Base-by-base conservation (phyloP, 1,140 invertebrate genomes). In the Pogonomyrmex californicus region DNA sequence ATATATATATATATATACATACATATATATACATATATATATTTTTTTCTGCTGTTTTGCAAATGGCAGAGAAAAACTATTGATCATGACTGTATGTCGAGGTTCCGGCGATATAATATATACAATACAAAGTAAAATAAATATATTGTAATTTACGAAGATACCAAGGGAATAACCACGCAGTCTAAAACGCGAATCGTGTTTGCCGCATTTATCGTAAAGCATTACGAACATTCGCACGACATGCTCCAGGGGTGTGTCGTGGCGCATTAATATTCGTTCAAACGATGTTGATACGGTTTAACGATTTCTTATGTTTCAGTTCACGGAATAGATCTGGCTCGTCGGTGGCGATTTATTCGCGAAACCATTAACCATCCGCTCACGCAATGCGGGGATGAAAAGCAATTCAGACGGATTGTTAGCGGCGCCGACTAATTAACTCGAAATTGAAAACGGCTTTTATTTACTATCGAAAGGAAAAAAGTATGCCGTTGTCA, bases 181-280 rank as follows among this genome's bases (percentile, higher is more conserved):
- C 65, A 14, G 44, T 49, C 33, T 65, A 23, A 49, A 47, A 60
- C n/a, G 12, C n/a, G 51, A 38, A 58, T 58, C 23, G 54, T 33
- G 75, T 36, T 77, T n/a, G 56, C 10, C 60, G 33, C 30, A n/a
- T 33, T 65, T 62, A 63, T 77, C 41, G 75, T 78, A 49, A 68
- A 47, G 23, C 77, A 79, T 68, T 68, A 36, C 38, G 58, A 36
- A 36, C 5, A 23, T 33, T 65, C 33, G 36, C 38, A 38, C 38
- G 41, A 17, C 33, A 33, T 14, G 44, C 3, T n/a, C 36, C 12
- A 14, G 10, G 14, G 49, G 36, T 54, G 23, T n/a, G 36, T 56
- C 47, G 23, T 54, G 44, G 12, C 44, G 38, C 75, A 62, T 76
- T 70, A 30, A 79, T 79, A 79, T 41, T 79, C n/a, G 33, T 7